Evolutionary conservation across 2,888 invertebrate species (phyloP).

Genomic region (Drosophila tanythrix): DNA sequence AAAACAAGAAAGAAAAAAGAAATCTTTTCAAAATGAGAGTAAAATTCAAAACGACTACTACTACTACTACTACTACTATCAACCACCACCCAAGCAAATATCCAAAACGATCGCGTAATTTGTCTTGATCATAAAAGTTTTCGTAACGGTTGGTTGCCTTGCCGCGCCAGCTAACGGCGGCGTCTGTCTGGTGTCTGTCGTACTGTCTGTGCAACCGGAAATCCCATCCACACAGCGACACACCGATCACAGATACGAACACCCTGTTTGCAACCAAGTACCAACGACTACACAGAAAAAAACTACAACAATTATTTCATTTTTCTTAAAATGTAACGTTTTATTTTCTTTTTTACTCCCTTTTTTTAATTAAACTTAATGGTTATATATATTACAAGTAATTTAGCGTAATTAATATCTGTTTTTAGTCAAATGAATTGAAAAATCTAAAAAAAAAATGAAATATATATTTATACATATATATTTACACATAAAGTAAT

Average conservation of each 20-base stretch:
- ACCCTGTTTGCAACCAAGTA: conserved; percentile 24
- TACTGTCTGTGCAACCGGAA: conserved; percentile 36
- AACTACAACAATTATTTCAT: conserved; percentile 54
- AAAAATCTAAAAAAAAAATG: conserved; percentile 60
- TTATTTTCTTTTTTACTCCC: conserved; percentile 61
- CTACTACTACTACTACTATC: conserved; percentile 28
- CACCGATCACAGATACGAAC: conserved; percentile 26
- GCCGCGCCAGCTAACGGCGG: conserved; percentile 31
- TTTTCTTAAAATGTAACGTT: conserved; percentile 71
- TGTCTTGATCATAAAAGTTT: conserved; percentile 47
- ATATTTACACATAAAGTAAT: conserved; percentile 69
- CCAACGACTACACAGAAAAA: conserved; percentile 29
- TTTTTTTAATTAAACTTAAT: conserved; percentile 66
- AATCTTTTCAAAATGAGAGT: conserved; percentile 33
- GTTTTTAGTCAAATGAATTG: conserved; percentile 74
- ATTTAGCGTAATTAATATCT: conserved; percentile 77
- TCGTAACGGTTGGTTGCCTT: conserved; percentile 30
- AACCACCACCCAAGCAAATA: conserved; percentile 45
- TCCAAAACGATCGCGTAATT: conserved; percentile 54
- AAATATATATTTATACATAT: conserved; percentile 7
- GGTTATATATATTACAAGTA: conserved; percentile 75
- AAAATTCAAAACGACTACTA: conserved; percentile 39
- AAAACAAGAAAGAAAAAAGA: conserved; percentile 24
- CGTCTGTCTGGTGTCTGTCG: conserved; percentile 37
- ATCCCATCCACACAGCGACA: conserved; percentile 16